Evolutionary conservation across 2,888 invertebrate species (phyloP), one percentile per base, ranked within the genome.

Genomic region (Entomobrya proxima): DNA sequence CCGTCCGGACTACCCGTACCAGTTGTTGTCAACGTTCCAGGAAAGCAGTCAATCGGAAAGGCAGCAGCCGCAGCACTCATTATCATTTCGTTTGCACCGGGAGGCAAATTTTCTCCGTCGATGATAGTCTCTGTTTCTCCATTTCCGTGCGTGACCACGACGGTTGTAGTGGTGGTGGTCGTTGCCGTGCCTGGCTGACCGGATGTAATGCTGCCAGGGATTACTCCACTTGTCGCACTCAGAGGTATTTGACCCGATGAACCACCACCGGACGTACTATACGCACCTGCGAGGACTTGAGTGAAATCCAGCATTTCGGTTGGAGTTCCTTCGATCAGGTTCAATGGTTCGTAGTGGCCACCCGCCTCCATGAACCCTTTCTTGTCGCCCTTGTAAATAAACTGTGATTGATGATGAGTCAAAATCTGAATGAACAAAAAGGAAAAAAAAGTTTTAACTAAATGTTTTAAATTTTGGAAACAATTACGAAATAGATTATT

Each of bases 101-200:
- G 88, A 37, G 89, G 88, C 30, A 90, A 81, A 35, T 88, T 86
- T 24, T 90, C 89, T 64, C 90, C 89, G 69, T 90, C 88, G 79
- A 90, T 89, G 77, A 90, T 89, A 72, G 90, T 90, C 86, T 90
- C 89, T 15, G 88, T 89, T 78, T 89, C 90, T 83, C 90, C 90
- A 81, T 90, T 89, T 13, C 89, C 89, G 74, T 89, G 89, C 30
- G 89, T 89, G 1, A 90, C 90, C 18, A 89, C 89, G 18, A 89
- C 89, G 11, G 90, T 90, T 5, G 90, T 90, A 0, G 89, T 90
- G 1, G 90, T 90, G 1, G 90, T 89, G 3, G 90, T 90, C 15
- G 88, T 88, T 11, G 87, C 86, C 21, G 88, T 87, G 15, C 88
- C 88, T 21, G 85, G 52, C 24, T 75, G 78, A 32, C 40, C 67